Percentiles rank a stretch among this genome's conserved stretches.
Conservation (phyloP, 2,888 invertebrate species). For the Xanthorhoe designata region DNA sequence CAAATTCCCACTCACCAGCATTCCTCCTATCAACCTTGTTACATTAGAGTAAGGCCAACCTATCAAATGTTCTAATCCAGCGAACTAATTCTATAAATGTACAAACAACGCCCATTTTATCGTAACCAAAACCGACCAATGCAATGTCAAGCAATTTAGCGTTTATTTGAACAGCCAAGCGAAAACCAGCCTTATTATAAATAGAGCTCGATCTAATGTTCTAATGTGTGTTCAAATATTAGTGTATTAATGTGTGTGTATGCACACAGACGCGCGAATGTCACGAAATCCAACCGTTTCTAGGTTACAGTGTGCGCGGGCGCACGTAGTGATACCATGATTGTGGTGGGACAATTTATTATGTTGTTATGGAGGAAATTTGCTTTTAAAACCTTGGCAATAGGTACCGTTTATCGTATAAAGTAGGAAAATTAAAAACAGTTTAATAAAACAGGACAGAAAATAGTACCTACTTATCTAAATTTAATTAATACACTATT, state of each 20-base stretch:
- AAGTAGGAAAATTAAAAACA: too few species aligned
- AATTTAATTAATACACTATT: too few species aligned
- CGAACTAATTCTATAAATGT: constrained; percentile 64
- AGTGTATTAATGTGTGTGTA: constrained; percentile 62
- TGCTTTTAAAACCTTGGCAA: neutral
- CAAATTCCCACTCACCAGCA: constrained; percentile 15
- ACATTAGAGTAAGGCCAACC: constrained; percentile 35
- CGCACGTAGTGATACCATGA: constrained; percentile 65
- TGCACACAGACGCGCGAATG: constrained; percentile 69
- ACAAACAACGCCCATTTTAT: constrained; percentile 78
- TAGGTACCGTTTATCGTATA: neutral
- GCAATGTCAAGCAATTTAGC: constrained; percentile 69
- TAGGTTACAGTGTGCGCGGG: constrained; percentile 81
- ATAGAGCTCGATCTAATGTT: constrained; percentile 37
- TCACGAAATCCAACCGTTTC: constrained; percentile 83
- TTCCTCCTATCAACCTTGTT: constrained; percentile 9
- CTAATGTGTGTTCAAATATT: constrained; percentile 58
- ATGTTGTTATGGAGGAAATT: neutral
- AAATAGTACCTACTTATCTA: too few species aligned
- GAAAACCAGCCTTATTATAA: constrained; percentile 47
- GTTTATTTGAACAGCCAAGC: constrained; percentile 39
- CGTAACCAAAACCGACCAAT: constrained; percentile 80
- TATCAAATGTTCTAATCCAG: constrained; percentile 37
- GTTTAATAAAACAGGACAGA: too few species aligned
- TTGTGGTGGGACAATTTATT: constrained; percentile 30